phyloP scores from a whole-genome alignment of 2,113 vertebrate species.

The Colinus virginianus region DNA sequence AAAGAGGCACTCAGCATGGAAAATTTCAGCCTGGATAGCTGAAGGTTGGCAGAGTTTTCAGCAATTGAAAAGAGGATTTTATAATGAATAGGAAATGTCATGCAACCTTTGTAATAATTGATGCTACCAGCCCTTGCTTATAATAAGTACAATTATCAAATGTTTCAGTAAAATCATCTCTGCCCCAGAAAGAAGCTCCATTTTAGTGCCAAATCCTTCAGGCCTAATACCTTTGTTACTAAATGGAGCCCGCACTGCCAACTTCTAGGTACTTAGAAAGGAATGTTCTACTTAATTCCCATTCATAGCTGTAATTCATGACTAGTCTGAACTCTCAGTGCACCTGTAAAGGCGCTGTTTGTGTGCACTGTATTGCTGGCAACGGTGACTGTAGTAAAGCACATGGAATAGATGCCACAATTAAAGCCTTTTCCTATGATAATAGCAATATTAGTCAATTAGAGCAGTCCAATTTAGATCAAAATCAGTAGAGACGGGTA shows the following conservation, averaged over 20 bases:
- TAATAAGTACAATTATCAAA: slow-evolving; percentile 60
- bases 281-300: slow-evolving; percentile 65
- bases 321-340: slow-evolving; percentile 63
- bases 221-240: slow-evolving; percentile 53
- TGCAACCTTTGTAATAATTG: slow-evolving; percentile 50
- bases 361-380: slow-evolving; percentile 42
- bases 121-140: slow-evolving; percentile 46
- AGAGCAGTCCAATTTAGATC: slow-evolving; percentile 4
- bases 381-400: slow-evolving; percentile 9
- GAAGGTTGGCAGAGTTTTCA: slow-evolving; percentile 17
- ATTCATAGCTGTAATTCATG: slow-evolving; percentile 58
- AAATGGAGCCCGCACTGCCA: slow-evolving; percentile 11
- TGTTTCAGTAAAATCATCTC: slow-evolving; percentile 59
- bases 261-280: slow-evolving; percentile 53
- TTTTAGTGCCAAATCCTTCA: slow-evolving; percentile 59
- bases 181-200: slow-evolving; percentile 35
- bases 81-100: slow-evolving; percentile 47
- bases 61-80: slow-evolving; percentile 46
- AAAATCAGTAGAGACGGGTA: not conserved
- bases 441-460: slow-evolving; percentile 4
- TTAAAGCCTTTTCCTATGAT: not conserved
- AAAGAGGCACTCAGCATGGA: slow-evolving; percentile 35
- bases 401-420: not conserved
- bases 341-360: slow-evolving; percentile 60
- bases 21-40: slow-evolving; percentile 40